Evolutionary conservation across 1,140 invertebrate genomes (phyloP), one percentile per base, ranked within the genome.

Genomic region (Planococcus citri): DNA sequence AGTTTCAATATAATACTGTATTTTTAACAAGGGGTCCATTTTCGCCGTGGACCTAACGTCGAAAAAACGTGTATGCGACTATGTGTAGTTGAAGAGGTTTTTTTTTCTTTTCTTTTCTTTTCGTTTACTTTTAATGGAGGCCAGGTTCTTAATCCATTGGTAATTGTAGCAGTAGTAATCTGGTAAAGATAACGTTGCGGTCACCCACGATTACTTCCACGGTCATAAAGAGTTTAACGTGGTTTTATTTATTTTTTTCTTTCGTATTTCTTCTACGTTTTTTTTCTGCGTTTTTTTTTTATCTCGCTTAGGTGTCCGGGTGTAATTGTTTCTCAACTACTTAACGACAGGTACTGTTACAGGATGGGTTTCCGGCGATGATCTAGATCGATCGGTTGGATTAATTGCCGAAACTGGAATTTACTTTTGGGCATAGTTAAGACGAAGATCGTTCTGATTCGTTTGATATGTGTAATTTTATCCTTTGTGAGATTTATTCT

Each of bases 101-200:
- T 41, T n/a, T n/a, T n/a, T n/a, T n/a, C n/a, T n/a, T 58, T 21
- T 64, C 2, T 24, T 64, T 64, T 64, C 17, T 64, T 64, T 64
- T 25, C 60, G 21, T 64, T 1, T 22, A 20, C 17, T 58, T 64
- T 64, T 64, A 64, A 64, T 64, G 60, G 14, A 64, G 12, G 41
- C n/a, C 25, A 25, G 25, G 60, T 64, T 64, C 60, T 64, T 64
- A 25, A 64, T 64, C 60, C 60, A 64, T 64, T 64, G 24, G 60
- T 64, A 64, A 64, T 64, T 64, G 60, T 64, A 64, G 60, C 60
- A 64, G 60, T 64, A 64, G 60, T 64, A 64, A 64, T 64, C 6
- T 64, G 21, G 21, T 25, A 25, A 25, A 64, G 60, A 64, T 64
- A 64, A 64, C 57, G 17, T 60, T 60, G 25, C 25, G 60, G 60